Base-by-base conservation (phyloP, 2,113 vertebrate species). In the Probosciger aterrimus region DNA sequence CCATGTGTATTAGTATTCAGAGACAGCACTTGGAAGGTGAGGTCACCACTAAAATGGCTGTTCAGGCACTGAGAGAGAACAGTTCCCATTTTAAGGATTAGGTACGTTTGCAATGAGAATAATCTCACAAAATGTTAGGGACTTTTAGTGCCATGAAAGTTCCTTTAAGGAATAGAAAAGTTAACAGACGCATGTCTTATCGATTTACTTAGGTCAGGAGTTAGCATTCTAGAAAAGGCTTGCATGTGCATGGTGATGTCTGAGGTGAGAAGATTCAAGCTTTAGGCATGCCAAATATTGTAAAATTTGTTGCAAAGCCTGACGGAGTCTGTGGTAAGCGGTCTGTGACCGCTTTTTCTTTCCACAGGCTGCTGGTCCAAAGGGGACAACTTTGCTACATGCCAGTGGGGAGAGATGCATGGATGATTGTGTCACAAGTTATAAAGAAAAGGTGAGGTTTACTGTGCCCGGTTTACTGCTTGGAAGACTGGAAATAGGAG, bases 371-470 rank as follows among this genome's bases (percentile, higher is more conserved):
- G 9, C 37, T 69, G 39, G 23, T 71, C 20, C 62, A 64, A 55
- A 46, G 13, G 18, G 22, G 8, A 3, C 2, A 49, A 24, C 22
- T 6, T 44, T 37, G 44, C 37, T 37, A 24, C 24, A 3, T 0
- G 1, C 2, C 25, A 30, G 11, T 0, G 5, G 16, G 22, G 8
- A 9, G 15, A n/a, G 68, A 22, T 9, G 12, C 4, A 1, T 9
- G 31, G 23, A 12, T 47, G 59, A 35, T 7, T 17, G 3, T 62
- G 16, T 65, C 43, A 4, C 23, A 31, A 1, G 0, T 39, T 12
- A 4, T 1, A 35, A 69, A 70, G 18, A 57, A 44, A 70, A 85
- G 25, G 8, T 63, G 46, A 90, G 55, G 3, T 37, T 31, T 37
- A 0, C 12, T 65, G 44, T 62, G 35, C 41, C 41, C 0, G 0